Conservation (phyloP, 2,888 invertebrate genomes). For the Cantharis rustica region DNA sequence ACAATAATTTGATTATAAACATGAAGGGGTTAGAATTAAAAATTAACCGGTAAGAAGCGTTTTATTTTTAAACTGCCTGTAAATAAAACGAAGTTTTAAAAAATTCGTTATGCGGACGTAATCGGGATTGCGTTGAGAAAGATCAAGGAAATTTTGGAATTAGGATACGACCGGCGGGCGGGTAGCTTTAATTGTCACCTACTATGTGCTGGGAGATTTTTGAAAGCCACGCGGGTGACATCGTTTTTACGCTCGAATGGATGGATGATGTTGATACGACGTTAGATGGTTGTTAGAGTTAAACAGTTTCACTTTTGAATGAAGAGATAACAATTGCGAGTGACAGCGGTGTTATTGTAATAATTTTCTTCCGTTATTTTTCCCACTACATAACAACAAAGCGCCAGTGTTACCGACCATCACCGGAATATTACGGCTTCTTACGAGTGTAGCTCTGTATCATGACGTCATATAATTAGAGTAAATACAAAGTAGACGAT, state of each 20-base stretch:
- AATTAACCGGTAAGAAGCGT: not conserved
- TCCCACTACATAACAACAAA: conserved; percentile 37
- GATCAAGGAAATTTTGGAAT: not conserved
- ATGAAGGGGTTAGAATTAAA: not conserved
- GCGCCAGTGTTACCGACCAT: conserved; percentile 50
- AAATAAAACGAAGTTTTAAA: not conserved
- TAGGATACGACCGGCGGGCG: not conserved
- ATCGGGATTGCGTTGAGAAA: not conserved
- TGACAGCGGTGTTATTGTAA: conserved; percentile 20
- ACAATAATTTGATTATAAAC: not conserved
- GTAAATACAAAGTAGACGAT: conserved; percentile 72
- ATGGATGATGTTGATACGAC: not conserved
- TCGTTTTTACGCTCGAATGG: conserved; percentile 21
- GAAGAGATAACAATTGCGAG: conserved; percentile 25
- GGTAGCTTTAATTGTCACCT: not conserved
- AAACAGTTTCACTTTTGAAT: conserved; percentile 31
- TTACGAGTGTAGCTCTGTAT: conserved; percentile 54
- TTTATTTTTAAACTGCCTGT: not conserved
- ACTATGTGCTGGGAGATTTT: not conserved
- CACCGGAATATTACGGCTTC: conserved; percentile 46
- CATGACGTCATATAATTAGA: conserved; percentile 74
- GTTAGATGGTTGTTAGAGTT: conserved; percentile 9
- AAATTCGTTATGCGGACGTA: not conserved
- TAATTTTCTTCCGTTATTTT: conserved; percentile 29
- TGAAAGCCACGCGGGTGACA: conserved; percentile 7